Base-by-base conservation (phyloP, 1,140 invertebrate species). In the Cyrtorhinus lividipennis region DNA sequence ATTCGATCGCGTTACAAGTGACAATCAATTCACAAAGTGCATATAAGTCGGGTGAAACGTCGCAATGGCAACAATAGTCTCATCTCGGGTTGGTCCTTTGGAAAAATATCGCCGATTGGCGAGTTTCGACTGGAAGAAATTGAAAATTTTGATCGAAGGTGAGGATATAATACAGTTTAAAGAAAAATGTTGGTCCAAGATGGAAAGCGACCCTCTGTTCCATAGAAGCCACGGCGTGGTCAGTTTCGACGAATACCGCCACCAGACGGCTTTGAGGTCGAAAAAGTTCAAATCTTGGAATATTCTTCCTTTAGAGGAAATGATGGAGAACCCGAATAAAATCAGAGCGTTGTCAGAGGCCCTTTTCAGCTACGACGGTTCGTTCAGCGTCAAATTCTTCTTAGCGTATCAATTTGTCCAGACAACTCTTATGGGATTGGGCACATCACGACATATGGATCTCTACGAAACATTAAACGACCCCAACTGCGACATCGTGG, bases 171-270 rank as follows among this genome's bases (percentile, higher is more conserved):
- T 81, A 20, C 67, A 71, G 63, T 78, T 76, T 66, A 79, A 79
- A 72, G 80, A 80, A 68, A 62, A 82, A 71, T 77, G 95, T 65
- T 94, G 87, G 85, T 79, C 82, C 24, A 82, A 81, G 2, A 71
- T 96, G 30, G 83, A 90, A 74, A 83, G 77, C n/a, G 87, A 93
- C 72, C 85, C 89, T 3, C 68, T 87, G 0, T 97, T 96, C 72
- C 76, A 78, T 64, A 78, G 68, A 25, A 38, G 59, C 0, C 25
- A 62, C 12, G 61, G 64, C 24, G 75, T 76, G n/a, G 78, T 81
- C 12, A 75, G 79, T 3, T 72, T 88, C n/a, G 86, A 92, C 62
- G 87, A 94, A 69, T 76, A 81, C 66, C 82, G 86, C 72, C 76
- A 78, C 56, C 70, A 81, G 5, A 80, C 84, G 57, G 70, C 79